Evolutionary conservation across 2,113 vertebrate species (phyloP).

Genomic region (Caracal caracal): DNA sequence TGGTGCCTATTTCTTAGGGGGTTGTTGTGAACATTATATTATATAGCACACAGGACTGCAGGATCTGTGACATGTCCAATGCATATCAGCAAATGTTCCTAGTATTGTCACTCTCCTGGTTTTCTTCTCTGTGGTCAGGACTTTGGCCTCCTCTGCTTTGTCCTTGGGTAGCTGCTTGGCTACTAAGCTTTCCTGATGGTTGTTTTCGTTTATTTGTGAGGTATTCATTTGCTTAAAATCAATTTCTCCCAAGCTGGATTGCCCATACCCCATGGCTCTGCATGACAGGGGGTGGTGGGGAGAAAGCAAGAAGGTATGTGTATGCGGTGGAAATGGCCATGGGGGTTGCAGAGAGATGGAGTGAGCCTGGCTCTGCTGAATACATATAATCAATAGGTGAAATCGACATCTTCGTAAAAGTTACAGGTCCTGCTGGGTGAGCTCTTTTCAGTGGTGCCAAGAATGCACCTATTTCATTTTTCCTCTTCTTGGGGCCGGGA

Average conservation of each 20-base stretch:
- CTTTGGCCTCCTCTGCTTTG: not conserved
- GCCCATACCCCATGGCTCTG: not conserved
- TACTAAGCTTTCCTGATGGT: not conserved
- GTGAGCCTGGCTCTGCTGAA: not conserved
- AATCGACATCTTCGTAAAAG: conserved; percentile 26
- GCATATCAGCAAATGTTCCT: not conserved
- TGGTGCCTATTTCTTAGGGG: too few relatives aligned
- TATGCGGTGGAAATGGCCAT: not conserved
- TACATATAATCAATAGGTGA: conserved; percentile 47
- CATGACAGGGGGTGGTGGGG: too few relatives aligned
- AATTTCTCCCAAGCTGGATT: not conserved
- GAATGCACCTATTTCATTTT: not conserved
- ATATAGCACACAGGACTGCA: fast-evolving
- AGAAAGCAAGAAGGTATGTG: not conserved
- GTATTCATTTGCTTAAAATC: conserved; percentile 47
- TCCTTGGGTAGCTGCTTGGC: not conserved
- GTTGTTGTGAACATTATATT: not conserved
- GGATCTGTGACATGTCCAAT: not conserved
- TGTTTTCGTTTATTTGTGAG: conserved; percentile 40
- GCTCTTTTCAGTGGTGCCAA: conserved; percentile 38
- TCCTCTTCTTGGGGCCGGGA: not conserved
- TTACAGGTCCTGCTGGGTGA: conserved; percentile 51
- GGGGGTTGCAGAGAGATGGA: not conserved
- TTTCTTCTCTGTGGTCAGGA: not conserved
- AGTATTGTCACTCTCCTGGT: not conserved